A percentile compares a stretch with the other conserved stretches of the same genome.
These are phyloP conservation scores for Platichthys stellatus DNA, from an alignment of 2,113 vertebrate genomes.

Conservation along the genomic window DNA sequence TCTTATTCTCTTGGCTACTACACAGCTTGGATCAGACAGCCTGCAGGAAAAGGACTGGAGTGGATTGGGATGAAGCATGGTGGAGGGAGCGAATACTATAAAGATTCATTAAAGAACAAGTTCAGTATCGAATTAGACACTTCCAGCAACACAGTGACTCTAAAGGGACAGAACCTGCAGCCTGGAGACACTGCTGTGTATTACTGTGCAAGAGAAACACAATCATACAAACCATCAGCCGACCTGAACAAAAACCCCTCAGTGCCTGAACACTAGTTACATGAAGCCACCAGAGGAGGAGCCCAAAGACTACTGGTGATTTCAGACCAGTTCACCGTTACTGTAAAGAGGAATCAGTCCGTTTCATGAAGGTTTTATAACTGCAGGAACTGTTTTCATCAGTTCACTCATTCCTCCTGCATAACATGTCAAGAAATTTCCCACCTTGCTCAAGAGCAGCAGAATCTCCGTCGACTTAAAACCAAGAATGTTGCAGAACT, in stretches of 20 bases:
- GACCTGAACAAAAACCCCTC: constrained; percentile 41
- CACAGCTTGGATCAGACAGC: constrained; percentile 57
- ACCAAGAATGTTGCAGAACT: too few relatives aligned
- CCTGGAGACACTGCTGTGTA: constrained; percentile 43
- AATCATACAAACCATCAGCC: constrained; percentile 30
- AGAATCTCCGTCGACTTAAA: too few relatives aligned
- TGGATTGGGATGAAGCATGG: constrained; percentile 29
- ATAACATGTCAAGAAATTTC: too few relatives aligned
- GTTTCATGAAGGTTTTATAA: background rate
- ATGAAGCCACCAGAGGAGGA: constrained; percentile 8
- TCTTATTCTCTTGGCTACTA: too few relatives aligned
- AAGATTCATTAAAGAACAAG: constrained; percentile 44
- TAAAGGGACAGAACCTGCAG: constrained; percentile 52
- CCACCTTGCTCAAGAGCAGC: too few relatives aligned
- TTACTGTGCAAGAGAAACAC: constrained; percentile 34
- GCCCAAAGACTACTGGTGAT: constrained; percentile 1
- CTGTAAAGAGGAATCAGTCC: background rate
- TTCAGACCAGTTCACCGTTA: background rate
- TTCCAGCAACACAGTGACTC: constrained; percentile 30
- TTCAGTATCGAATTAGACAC: constrained; percentile 36
- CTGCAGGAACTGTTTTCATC: too few relatives aligned
- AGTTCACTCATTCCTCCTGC: too few relatives aligned
- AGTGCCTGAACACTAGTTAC: background rate
- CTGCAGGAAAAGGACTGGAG: constrained; percentile 57
- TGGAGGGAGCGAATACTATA: rapidly evolving